These are phyloP conservation scores for Eleutherodactylus coqui DNA, from an alignment of 2,797 vertebrate genomes.

Conservation along the genomic window DNA sequence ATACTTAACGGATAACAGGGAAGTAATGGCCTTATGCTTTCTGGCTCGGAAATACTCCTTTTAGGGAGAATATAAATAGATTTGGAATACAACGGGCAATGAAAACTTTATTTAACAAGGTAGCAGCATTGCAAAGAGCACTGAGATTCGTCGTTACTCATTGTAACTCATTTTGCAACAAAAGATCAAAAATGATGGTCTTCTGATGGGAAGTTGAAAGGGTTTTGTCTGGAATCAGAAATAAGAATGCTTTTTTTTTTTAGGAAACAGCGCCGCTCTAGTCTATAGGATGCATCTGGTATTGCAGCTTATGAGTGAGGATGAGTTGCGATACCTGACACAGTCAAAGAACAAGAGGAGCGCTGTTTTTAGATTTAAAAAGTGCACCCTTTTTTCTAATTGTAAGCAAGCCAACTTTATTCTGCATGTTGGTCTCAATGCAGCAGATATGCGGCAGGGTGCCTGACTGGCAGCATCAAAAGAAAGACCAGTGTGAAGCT, in stretches of 20 bases:
- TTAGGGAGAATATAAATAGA: constrained; percentile 23
- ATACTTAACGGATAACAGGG: constrained; percentile 78
- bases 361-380: too few species aligned
- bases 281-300: too few species aligned
- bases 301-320: too few species aligned
- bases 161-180: neutral
- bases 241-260: neutral
- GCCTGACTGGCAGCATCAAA: too few species aligned
- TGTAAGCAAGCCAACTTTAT: too few species aligned
- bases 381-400: too few species aligned
- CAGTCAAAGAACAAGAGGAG: too few species aligned
- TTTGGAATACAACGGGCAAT: constrained; percentile 12
- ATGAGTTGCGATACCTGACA: too few species aligned
- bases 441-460: too few species aligned
- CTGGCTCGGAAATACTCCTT: constrained; percentile 60
- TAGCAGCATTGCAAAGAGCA: neutral
- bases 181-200: neutral
- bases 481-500: too few species aligned
- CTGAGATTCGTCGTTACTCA: neutral
- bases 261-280: neutral
- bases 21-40: constrained; percentile 74
- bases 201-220: neutral
- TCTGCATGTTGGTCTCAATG: too few species aligned
- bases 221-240: neutral
- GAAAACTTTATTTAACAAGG: constrained; percentile 12